Evolutionary conservation across 1,140 invertebrate genomes (phyloP), one percentile per base, ranked within the genome.

Genomic region (Centruroides vittatus): DNA sequence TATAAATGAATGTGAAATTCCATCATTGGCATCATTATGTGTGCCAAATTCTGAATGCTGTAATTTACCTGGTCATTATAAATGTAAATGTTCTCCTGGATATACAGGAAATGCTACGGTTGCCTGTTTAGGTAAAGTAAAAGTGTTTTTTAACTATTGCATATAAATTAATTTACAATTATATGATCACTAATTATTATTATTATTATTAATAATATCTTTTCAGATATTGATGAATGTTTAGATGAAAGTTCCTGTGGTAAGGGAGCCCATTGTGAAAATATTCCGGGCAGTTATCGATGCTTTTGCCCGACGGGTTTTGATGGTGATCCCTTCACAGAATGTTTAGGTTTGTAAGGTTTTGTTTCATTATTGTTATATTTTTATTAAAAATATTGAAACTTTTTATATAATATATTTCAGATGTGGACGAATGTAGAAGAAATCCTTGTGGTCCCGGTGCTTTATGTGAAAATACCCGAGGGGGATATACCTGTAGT

Each of bases 21-120:
- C 90, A 57, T 75, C 77, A 54, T 78, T 93, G 63, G 81, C 86
- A 52, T 80, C 83, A 46, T 79, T 86, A 69, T 95, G 92, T 75
- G 90, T 92, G 48, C 79, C 84, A 70, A 93, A 95, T 74, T 87
- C 91, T 9, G 90, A 93, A 73, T 95, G 92, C 74, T 94, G 91
- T 70, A 95, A 96, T 78, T 76, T 95, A 66, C 91, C 91, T 41
- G 86, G 90, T 60, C 88, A 93, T 78, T 95, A 90, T 74, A 82
- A 92, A 58, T 96, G 92, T 78, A 93, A 93, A 78, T 96, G 91
- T 76, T 85, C 87, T 68, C 81, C 88, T 47, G 92, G 91, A 55
- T 95, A 85, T 69, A 67, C 67, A 35, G 70, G 70, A 55, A 70
- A 72, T 60, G 70, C 68, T 10, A 70, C 69, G 7, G 66, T 67